phyloP scores from a whole-genome alignment of 2,888 invertebrate species.

The Sinelater perroti region DNA sequence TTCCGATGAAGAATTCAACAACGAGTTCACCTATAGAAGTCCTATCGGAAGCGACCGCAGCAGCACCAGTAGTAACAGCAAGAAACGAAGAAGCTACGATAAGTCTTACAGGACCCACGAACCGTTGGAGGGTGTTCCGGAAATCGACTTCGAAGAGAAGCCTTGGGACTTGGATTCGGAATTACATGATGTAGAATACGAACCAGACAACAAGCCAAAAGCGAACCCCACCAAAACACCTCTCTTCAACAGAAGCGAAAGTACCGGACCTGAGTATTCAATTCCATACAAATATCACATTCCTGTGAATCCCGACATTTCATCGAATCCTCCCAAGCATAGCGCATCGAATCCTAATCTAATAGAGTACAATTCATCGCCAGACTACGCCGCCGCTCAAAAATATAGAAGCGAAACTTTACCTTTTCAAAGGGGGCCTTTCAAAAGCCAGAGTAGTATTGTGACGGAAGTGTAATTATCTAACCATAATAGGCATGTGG shows the following conservation, averaged over 20 bases:
- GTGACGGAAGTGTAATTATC: slow-evolving; percentile 54
- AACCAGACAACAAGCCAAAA: slow-evolving; percentile 16
- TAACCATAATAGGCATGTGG: slow-evolving; percentile 37
- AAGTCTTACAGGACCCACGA: slow-evolving; percentile 85
- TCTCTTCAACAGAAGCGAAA: slow-evolving; percentile 27
- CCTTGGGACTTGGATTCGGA: slow-evolving; percentile 75
- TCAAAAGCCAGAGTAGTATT: slow-evolving; percentile 53
- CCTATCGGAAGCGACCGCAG: slow-evolving; percentile 48
- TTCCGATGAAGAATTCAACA: slow-evolving; percentile 50
- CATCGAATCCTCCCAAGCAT: slow-evolving; percentile 44
- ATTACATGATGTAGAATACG: slow-evolving; percentile 31
- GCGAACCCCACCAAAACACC: neutral
- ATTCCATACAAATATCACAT: slow-evolving; percentile 6
- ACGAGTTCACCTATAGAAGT: slow-evolving; percentile 50
- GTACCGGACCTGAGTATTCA: slow-evolving; percentile 38
- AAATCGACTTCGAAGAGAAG: slow-evolving; percentile 82
- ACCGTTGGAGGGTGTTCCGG: slow-evolving; percentile 76
- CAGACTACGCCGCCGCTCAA: slow-evolving; percentile 46
- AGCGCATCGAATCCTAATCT: slow-evolving; percentile 42
- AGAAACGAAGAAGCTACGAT: slow-evolving; percentile 80
- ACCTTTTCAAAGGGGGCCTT: slow-evolving; percentile 20
- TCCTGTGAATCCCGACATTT: slow-evolving; percentile 15
- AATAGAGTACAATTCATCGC: slow-evolving; percentile 34
- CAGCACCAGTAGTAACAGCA: slow-evolving; percentile 51
- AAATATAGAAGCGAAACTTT: slow-evolving; percentile 25